Evolutionary conservation across 2,113 vertebrate genomes (phyloP).

Genomic region (Acinonyx jubatus): DNA sequence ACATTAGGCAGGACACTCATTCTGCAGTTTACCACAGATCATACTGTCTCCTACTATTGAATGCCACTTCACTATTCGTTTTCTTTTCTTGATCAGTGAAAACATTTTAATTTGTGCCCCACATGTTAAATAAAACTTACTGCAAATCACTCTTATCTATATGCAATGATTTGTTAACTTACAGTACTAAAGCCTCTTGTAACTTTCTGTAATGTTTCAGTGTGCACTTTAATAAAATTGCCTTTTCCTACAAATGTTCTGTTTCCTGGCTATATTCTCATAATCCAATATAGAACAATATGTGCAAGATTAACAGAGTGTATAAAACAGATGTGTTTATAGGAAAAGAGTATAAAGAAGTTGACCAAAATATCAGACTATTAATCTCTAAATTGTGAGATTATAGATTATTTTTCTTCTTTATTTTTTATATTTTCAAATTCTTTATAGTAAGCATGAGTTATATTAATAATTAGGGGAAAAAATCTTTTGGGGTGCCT

Average conservation of each 20-base stretch:
- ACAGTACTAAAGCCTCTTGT: background rate
- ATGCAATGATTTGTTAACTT: background rate
- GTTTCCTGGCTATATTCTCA: background rate
- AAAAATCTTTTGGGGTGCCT: background rate
- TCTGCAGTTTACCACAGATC: background rate
- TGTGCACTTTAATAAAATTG: conserved; percentile 18
- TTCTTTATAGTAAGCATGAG: background rate
- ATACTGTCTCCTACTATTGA: background rate
- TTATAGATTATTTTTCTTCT: background rate
- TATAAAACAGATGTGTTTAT: background rate
- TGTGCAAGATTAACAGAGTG: background rate
- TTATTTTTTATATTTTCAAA: conserved; percentile 41
- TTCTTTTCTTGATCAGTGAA: background rate
- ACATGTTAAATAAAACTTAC: conserved; percentile 9
- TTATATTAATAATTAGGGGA: background rate
- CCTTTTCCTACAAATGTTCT: conserved; percentile 21
- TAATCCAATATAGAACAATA: background rate
- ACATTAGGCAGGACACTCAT: background rate
- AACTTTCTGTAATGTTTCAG: background rate
- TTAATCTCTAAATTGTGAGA: background rate
- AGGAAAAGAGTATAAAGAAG: background rate
- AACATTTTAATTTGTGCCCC: background rate
- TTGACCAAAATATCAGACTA: conserved; percentile 11
- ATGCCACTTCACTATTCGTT: background rate
- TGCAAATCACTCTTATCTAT: background rate